phyloP scores from a whole-genome alignment of 2,797 vertebrate species.

The Melanitta fusca region DNA sequence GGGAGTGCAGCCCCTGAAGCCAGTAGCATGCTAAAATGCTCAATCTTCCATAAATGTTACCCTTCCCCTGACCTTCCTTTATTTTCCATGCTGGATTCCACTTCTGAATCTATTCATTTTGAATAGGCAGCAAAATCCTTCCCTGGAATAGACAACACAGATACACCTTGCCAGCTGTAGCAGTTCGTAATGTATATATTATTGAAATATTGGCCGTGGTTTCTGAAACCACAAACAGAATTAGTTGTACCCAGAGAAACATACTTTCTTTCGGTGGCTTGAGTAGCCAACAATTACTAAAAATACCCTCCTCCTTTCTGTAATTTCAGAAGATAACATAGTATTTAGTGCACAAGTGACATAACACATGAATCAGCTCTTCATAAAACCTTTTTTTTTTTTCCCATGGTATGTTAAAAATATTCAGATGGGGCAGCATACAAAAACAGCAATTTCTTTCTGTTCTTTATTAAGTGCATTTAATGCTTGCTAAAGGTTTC shows the following conservation, averaged over 20 bases:
- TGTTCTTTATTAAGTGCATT: conserved; percentile 1
- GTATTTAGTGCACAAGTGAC: conserved; percentile 20
- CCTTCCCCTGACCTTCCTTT: conserved; percentile 73
- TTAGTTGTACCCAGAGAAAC: conserved; percentile 71
- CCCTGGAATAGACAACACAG: conserved; percentile 57
- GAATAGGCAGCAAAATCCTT: conserved; percentile 70
- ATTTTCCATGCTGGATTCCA: conserved; percentile 77
- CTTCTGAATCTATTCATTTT: conserved; percentile 71
- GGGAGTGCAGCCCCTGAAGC: conserved; percentile 47
- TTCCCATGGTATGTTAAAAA: conserved; percentile 40
- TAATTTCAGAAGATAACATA: conserved; percentile 55
- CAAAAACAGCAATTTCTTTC: conserved; percentile 57
- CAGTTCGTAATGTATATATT: conserved; percentile 68
- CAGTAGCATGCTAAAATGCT: conserved; percentile 65
- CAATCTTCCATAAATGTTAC: conserved; percentile 69
- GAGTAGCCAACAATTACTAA: conserved; percentile 62
- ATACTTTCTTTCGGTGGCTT: conserved; percentile 58
- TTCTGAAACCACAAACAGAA: conserved; percentile 64
- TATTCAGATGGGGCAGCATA: conserved; percentile 37
- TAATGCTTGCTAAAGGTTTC: neutral
- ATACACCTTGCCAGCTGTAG: conserved; percentile 72
- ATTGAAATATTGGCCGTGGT: conserved; percentile 64
- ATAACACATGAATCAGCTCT: conserved; percentile 56
- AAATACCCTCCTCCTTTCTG: conserved; percentile 66
- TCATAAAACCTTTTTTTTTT: conserved; percentile 60